phyloP scores from a whole-genome alignment of 2,797 vertebrate species.

The Vespertilio murinus region DNA sequence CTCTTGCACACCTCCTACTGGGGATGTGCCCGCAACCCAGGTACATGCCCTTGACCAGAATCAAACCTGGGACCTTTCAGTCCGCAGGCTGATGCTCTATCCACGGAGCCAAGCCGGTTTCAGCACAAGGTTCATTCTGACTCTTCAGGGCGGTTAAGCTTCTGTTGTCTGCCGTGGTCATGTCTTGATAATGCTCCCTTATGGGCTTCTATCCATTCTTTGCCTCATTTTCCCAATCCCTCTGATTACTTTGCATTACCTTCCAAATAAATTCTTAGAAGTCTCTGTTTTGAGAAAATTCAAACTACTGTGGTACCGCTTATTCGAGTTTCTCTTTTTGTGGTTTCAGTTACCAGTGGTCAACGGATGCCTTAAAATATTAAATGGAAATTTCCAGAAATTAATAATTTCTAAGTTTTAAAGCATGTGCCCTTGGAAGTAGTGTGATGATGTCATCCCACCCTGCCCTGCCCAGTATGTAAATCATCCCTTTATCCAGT shows the following conservation, averaged over 20 bases:
- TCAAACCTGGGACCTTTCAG: too few relatives aligned
- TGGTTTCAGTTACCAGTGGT: not conserved
- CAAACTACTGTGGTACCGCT: not conserved
- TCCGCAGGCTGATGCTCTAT: too few relatives aligned
- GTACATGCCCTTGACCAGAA: too few relatives aligned
- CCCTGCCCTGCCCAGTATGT: not conserved
- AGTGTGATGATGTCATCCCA: not conserved
- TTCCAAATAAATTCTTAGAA: not conserved
- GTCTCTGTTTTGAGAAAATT: not conserved
- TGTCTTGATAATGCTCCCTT: not conserved
- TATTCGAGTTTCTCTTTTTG: not conserved
- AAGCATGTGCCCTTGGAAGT: not conserved
- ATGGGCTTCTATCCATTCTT: not conserved
- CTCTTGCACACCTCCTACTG: too few relatives aligned
- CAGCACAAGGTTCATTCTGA: not conserved
- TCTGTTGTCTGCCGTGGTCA: not conserved
- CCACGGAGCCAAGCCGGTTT: too few relatives aligned
- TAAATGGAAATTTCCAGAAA: not conserved
- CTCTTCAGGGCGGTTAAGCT: not conserved
- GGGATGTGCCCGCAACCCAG: too few relatives aligned
- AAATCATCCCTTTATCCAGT: not conserved
- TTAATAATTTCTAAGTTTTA: not conserved
- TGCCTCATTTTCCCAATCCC: not conserved
- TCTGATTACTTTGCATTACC: not conserved
- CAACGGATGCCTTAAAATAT: not conserved